These are phyloP conservation scores for Microctenopoma steveboyesi DNA, from an alignment of 2,797 vertebrate species.

Conservation along the genomic window DNA sequence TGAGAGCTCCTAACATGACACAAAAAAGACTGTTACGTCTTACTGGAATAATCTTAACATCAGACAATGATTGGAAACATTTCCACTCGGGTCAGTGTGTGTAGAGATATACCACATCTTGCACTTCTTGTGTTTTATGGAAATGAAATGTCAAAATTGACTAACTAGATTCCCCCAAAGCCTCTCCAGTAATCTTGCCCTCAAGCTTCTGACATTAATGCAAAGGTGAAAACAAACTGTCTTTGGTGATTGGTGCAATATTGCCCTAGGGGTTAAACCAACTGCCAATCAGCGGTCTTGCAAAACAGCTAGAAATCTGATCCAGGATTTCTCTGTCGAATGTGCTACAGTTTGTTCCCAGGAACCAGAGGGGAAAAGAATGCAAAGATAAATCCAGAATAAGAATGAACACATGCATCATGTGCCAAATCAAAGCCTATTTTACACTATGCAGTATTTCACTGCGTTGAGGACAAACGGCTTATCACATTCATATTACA, in stretches of 20 bases:
- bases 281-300: constrained; percentile 56
- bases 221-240: constrained; percentile 67
- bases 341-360: constrained; percentile 13
- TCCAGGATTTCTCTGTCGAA: constrained; percentile 22
- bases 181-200: constrained; percentile 67
- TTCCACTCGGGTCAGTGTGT: constrained; percentile 30
- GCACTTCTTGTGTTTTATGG: constrained; percentile 65
- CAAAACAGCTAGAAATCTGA: constrained; percentile 35
- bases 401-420: constrained; percentile 3
- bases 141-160: constrained; percentile 75
- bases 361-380: not conserved
- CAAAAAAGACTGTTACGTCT: not conserved
- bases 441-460: not conserved
- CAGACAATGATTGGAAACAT: constrained; percentile 22
- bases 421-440: not conserved
- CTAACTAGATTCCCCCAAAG: constrained; percentile 62
- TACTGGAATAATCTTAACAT: not conserved
- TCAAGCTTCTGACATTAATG: constrained; percentile 73
- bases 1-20: not conserved
- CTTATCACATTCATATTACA: constrained; percentile 14
- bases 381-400: not conserved
- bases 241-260: constrained; percentile 59
- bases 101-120: constrained; percentile 17
- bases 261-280: constrained; percentile 37
- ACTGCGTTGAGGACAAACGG: not conserved